phyloP scores from a whole-genome alignment of 2,797 vertebrate genomes.

The Spinus pinus region DNA sequence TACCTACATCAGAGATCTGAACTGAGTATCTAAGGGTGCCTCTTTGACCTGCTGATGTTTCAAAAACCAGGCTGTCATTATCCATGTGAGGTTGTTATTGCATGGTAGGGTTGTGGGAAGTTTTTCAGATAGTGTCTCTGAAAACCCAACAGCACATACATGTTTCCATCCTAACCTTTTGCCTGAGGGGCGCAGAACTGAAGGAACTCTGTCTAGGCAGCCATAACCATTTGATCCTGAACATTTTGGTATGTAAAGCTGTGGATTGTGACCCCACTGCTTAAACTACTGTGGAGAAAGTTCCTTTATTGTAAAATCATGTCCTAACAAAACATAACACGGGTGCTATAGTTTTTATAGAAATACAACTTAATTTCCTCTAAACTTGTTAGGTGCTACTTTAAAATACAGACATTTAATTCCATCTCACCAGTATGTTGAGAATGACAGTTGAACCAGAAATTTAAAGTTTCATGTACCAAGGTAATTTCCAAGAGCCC shows the following conservation, averaged over 20 bases:
- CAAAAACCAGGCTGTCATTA: not conserved
- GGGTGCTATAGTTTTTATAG: not conserved
- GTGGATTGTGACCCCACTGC: not conserved
- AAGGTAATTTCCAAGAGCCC: not conserved
- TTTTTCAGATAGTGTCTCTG: not conserved
- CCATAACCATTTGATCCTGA: rapidly evolving
- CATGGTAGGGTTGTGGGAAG: not conserved
- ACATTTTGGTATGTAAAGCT: not conserved
- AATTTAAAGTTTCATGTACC: not conserved
- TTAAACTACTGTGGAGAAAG: not conserved
- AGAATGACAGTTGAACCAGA: not conserved
- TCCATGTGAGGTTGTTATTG: not conserved
- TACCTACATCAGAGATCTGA: not conserved
- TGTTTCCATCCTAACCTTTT: not conserved
- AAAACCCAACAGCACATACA: not conserved
- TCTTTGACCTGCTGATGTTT: not conserved
- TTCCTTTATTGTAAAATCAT: not conserved
- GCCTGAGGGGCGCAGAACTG: not conserved
- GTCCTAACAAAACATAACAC: not conserved
- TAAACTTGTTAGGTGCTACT: not conserved
- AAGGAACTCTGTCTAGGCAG: not conserved
- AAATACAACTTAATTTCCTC: not conserved
- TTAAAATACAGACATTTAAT: not conserved
- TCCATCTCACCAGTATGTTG: rapidly evolving
- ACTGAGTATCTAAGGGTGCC: not conserved